A percentile compares a stretch with the other conserved stretches of the same genome.
phyloP scores from a whole-genome alignment of 2,888 invertebrate genomes.

The Syrphus vitripennis region DNA sequence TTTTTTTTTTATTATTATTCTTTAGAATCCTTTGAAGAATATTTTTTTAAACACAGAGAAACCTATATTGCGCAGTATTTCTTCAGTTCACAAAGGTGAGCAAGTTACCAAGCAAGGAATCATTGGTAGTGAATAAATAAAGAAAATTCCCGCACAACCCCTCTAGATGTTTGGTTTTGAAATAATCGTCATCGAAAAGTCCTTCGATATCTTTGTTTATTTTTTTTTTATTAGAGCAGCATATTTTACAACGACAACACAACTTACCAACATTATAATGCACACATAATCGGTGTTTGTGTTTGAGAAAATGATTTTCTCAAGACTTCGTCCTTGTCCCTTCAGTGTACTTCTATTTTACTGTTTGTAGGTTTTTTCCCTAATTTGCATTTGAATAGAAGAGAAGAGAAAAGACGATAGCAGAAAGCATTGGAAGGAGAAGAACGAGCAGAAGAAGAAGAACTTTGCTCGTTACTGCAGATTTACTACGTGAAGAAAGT shows the following conservation, averaged over 20 bases:
- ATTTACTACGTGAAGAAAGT: constrained; percentile 3
- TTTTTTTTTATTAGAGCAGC: not conserved
- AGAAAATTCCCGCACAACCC: constrained; percentile 41
- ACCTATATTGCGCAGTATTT: constrained; percentile 53
- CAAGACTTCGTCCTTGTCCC: constrained; percentile 12
- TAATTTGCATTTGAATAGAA: constrained; percentile 62
- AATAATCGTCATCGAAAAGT: constrained; percentile 28
- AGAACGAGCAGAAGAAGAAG: not conserved
- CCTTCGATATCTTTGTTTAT: constrained; percentile 22
- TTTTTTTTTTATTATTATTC: constrained; percentile 28
- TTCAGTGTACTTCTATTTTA: not conserved
- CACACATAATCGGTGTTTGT: constrained; percentile 21
- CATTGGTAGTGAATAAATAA: not conserved
- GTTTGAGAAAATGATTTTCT: constrained; percentile 30
- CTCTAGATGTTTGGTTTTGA: constrained; percentile 10
- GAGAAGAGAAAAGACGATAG: not conserved
- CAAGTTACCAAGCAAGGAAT: not conserved
- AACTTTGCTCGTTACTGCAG: constrained; percentile 43
- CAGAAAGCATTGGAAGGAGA: too few species aligned
- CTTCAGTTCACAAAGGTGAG: constrained; percentile 6
- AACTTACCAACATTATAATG: not conserved
- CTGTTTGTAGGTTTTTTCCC: not conserved
- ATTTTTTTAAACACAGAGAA: constrained; percentile 1
- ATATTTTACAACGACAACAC: not conserved
- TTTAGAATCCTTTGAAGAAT: constrained; percentile 42